Base-by-base conservation (phyloP, 2,888 invertebrate species). In the Leptinotarsa peninsularis region DNA sequence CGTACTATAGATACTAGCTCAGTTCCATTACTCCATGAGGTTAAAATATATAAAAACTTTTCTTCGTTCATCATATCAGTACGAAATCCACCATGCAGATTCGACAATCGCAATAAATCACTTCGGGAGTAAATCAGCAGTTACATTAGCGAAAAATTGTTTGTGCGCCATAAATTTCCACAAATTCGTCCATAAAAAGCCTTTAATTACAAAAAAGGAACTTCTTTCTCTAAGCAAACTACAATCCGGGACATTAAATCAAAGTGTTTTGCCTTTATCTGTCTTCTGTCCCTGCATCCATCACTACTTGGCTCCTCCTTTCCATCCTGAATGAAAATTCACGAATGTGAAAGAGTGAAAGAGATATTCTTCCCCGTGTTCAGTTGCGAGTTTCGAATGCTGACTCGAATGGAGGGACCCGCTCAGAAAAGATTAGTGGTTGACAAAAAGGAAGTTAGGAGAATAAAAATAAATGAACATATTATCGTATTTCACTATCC, bases 221-320 rank as follows among this genome's bases (percentile, higher is more conserved):
- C 85, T 87, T 87, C 85, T 87, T 87, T 84, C 85, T 85, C 85
- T 84, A 84, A 86, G 86, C 86, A 87, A 87, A 87, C 86, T 86
- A 86, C 87, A 85, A 87, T 85, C 84, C 87, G 73, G 82, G 82
- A 87, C 87, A 86, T 86, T 88, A 88, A 88, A 88, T 88, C 88
- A 88, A 87, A 88, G 87, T 88, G 88, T 88, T 88, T 88, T 88
- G 88, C 87, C 88, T 88, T 88, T 88, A 88, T 88, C 87, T 88
- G 88, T 88, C 88, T 87, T 84, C 85, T 86, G 86, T 87, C 87
- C 83, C 84, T 82, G 85, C 87, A 88, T 88, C 88, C 87, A 88
- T 88, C 88, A 88, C 87, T 77, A 74, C 74, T 81, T 73, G 80
- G 85, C 87, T 86, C 87, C 88, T 85, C 87, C 86, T 86, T 79